These are phyloP conservation scores for Euthynnus affinis DNA, from an alignment of 2,797 vertebrate genomes.

Conservation along the genomic window DNA sequence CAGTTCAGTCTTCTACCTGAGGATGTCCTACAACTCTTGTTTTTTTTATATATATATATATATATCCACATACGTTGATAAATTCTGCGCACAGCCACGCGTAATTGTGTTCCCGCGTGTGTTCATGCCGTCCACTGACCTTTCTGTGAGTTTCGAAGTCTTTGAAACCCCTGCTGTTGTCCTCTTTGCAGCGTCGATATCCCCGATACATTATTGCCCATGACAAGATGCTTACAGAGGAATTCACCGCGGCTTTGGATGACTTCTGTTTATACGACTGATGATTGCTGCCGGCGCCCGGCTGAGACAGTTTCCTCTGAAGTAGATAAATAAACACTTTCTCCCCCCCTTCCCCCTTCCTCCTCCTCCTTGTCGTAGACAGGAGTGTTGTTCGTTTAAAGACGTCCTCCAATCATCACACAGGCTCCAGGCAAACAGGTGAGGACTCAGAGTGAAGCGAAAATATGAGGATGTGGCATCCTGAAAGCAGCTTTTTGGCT, in stretches of 20 bases:
- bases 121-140: slow-evolving; percentile 62
- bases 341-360: slow-evolving; percentile 2
- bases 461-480: neutral
- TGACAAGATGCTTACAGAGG: slow-evolving; percentile 25
- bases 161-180: slow-evolving; percentile 77
- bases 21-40: neutral
- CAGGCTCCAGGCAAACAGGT: slow-evolving; percentile 35
- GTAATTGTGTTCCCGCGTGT: neutral
- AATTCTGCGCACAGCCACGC: neutral
- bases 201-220: slow-evolving; percentile 77
- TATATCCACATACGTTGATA: neutral
- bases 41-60: no score
- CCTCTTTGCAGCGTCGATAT: slow-evolving; percentile 74
- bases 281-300: neutral
- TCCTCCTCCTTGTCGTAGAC: neutral
- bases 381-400: neutral
- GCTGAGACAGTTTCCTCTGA: neutral
- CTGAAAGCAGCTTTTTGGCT: slow-evolving; percentile 44
- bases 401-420: slow-evolving; percentile 20
- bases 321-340: neutral
- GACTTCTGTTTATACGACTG: neutral
- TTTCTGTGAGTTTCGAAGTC: slow-evolving; percentile 78
- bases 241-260: neutral
- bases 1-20: neutral
- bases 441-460: slow-evolving; percentile 22